Percentiles rank a stretch among this genome's conserved stretches.
These are phyloP conservation scores for Spinibarbus caldwelli DNA, from an alignment of 2,797 vertebrate genomes.

Conservation along the genomic window DNA sequence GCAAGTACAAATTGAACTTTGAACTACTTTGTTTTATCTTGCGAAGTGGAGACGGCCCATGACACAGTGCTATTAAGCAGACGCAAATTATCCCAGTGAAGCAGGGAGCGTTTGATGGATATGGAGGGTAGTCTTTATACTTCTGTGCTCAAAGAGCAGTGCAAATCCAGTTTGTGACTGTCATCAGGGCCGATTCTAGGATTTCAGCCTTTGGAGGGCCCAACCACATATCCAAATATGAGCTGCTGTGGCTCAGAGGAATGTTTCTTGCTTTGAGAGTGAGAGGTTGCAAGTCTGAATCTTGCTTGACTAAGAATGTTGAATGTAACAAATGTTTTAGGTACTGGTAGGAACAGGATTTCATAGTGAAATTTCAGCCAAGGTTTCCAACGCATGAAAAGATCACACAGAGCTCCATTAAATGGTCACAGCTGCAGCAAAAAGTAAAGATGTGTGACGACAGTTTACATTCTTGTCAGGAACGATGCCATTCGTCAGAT, in stretches of 20 bases:
- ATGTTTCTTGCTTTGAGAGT: neutral
- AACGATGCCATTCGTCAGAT: too few relatives aligned
- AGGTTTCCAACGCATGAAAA: neutral
- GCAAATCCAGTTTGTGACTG: slow-evolving; percentile 25
- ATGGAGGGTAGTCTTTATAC: slow-evolving; percentile 17
- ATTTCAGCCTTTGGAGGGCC: slow-evolving; percentile 6
- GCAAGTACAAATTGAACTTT: slow-evolving; percentile 18
- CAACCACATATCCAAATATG: neutral
- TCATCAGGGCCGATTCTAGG: neutral
- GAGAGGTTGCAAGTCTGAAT: neutral
- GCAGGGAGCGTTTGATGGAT: slow-evolving; percentile 28
- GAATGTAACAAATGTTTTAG: neutral
- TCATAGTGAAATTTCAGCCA: neutral
- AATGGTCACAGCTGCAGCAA: neutral
- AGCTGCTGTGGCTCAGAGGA: neutral
- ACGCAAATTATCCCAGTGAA: slow-evolving; percentile 27
- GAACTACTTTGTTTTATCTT: slow-evolving; percentile 41
- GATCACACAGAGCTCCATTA: neutral
- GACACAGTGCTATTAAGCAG: slow-evolving; percentile 26
- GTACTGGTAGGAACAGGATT: neutral
- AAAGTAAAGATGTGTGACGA: neutral
- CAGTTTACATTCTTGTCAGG: neutral
- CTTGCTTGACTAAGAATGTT: neutral
- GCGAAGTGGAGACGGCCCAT: neutral
- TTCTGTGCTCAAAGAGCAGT: slow-evolving; percentile 36